A percentile compares a stretch with the other conserved stretches of the same genome.
Conservation (phyloP, 1,140 invertebrate genomes). For the Bombus soroeensis region DNA sequence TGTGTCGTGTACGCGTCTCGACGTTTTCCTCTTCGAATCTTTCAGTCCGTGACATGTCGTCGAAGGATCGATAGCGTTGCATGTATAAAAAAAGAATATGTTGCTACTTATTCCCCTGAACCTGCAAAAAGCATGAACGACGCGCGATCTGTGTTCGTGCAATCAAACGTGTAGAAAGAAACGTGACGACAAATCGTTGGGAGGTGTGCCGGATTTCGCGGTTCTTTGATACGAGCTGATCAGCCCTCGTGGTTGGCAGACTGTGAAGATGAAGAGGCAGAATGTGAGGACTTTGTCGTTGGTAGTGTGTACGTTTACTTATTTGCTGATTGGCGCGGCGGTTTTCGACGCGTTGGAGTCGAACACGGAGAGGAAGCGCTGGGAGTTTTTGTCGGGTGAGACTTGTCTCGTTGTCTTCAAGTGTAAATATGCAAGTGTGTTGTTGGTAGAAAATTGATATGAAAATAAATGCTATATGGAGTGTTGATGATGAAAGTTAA, state of each 20-base stretch:
- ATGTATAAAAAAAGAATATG: not conserved
- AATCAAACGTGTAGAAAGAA: not conserved
- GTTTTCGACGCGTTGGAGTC: slow-evolving; percentile 99
- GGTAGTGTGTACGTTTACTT: slow-evolving; percentile 99
- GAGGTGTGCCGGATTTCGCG: not conserved
- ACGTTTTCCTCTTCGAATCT: not conserved
- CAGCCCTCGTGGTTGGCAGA: not conserved
- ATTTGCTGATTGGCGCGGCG: slow-evolving; percentile 98
- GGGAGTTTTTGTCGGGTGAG: slow-evolving; percentile 91
- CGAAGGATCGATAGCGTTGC: slow-evolving; percentile 46
- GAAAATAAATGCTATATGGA: not conserved
- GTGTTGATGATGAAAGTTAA: not conserved
- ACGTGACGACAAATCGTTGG: slow-evolving; percentile 6
- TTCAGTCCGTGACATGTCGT: slow-evolving; percentile 3
- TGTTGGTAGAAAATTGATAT: too few relatives aligned
- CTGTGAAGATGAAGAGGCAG: slow-evolving; percentile 93
- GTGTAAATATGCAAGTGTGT: not conserved
- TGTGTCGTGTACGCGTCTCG: slow-evolving; percentile 17
- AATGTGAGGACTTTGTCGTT: slow-evolving; percentile 99
- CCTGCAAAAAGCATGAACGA: not conserved
- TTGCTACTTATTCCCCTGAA: not conserved
- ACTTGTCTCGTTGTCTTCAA: not conserved
- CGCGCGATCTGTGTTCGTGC: not conserved
- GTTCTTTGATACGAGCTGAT: not conserved
- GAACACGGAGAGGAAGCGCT: slow-evolving; percentile 94